Conservation (phyloP, 2,888 invertebrate species). For the Epsilonema sp. region DNA sequence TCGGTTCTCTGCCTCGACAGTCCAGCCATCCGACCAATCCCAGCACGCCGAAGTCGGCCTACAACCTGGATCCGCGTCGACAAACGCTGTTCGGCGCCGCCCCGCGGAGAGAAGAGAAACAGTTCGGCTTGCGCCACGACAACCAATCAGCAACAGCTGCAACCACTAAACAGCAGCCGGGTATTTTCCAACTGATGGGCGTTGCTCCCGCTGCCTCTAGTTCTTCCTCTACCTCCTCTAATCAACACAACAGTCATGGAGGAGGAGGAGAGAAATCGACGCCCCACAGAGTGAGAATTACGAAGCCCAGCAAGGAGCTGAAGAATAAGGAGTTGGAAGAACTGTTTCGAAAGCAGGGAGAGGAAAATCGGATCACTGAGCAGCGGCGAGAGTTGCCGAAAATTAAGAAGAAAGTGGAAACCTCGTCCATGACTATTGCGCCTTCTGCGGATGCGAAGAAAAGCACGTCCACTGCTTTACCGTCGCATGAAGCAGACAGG, state of each 20-base stretch:
- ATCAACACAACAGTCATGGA: too few species aligned
- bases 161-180: too few species aligned
- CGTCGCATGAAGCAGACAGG: too few species aligned
- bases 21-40: background rate
- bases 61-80: background rate
- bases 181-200: too few species aligned
- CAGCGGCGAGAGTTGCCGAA: constrained; percentile 18
- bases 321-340: constrained; percentile 8
- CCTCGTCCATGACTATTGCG: background rate
- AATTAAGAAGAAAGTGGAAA: constrained; percentile 38
- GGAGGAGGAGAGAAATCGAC: too few species aligned
- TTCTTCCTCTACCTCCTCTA: too few species aligned
- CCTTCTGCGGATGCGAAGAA: background rate
- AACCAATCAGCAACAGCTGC: too few species aligned
- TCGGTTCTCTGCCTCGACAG: background rate
- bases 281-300: too few species aligned
- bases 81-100: too few species aligned
- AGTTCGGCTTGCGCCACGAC: too few species aligned
- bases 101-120: too few species aligned
- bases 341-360: constrained; percentile 4
- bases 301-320: constrained; percentile 2
- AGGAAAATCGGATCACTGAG: background rate
- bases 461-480: background rate
- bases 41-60: background rate
- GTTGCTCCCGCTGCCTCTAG: too few species aligned